Evolutionary conservation across 2,113 vertebrate genomes (phyloP).

Genomic region (Cyrtonyx montezumae): DNA sequence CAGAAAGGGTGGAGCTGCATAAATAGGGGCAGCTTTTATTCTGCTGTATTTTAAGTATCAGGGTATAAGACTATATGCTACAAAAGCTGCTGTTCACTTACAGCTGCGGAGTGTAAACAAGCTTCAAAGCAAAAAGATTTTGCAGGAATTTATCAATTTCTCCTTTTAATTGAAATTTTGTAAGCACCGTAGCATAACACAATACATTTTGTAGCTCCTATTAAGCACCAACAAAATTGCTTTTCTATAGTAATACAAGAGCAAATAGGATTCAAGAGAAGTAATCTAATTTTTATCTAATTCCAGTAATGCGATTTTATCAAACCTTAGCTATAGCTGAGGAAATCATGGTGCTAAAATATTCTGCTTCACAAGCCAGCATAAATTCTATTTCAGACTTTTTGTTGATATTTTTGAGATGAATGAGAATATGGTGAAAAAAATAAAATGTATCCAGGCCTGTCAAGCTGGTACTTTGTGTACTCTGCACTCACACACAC

Average conservation of each 20-base stretch:
- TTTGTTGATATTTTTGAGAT: background rate
- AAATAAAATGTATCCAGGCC: background rate
- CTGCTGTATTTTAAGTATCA: background rate
- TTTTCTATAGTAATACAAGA: background rate
- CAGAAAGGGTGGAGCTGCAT: background rate
- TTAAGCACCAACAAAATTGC: constrained; percentile 17
- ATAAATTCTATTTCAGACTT: background rate
- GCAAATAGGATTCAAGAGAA: constrained; percentile 19
- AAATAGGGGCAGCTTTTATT: background rate
- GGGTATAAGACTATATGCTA: background rate
- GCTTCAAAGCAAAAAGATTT: background rate
- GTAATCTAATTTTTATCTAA: constrained; percentile 43
- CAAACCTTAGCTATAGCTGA: background rate
- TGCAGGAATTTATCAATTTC: background rate
- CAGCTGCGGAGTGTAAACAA: background rate
- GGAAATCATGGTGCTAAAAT: background rate
- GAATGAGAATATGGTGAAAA: background rate
- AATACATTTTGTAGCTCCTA: background rate
- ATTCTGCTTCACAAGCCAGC: background rate
- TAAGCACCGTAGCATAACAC: background rate
- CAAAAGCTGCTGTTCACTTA: background rate
- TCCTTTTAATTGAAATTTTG: constrained; percentile 7
- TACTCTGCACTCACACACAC: background rate
- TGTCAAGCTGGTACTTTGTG: background rate
- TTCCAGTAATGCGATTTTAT: constrained; percentile 43